These are phyloP conservation scores for Helleia helle DNA, from an alignment of 2,888 invertebrate genomes.

Conservation along the genomic window DNA sequence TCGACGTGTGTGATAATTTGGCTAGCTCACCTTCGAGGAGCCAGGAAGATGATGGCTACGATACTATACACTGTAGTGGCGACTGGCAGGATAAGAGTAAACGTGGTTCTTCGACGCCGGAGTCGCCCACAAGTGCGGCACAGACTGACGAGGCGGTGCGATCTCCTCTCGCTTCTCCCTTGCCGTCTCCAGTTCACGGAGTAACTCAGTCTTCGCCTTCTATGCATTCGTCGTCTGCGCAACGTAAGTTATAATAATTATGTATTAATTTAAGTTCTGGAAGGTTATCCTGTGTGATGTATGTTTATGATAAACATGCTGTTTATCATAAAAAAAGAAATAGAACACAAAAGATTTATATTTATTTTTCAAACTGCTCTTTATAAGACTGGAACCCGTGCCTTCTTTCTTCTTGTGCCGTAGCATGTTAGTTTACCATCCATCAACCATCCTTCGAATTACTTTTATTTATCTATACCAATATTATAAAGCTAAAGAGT, in stretches of 20 bases:
- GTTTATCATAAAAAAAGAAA: too few relatives aligned
- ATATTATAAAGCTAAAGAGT: too few relatives aligned
- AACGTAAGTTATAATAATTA: constrained; percentile 38
- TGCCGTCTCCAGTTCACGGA: constrained; percentile 52
- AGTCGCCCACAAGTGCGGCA: constrained; percentile 37
- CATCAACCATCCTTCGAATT: too few relatives aligned
- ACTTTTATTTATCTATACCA: too few relatives aligned
- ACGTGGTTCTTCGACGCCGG: constrained; percentile 58
- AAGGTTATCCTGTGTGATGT: too few relatives aligned
- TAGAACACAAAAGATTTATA: too few relatives aligned
- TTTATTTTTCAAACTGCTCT: too few relatives aligned
- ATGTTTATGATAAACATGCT: too few relatives aligned
- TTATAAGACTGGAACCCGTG: too few relatives aligned
- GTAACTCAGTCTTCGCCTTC: constrained; percentile 40
- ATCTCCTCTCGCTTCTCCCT: constrained; percentile 51
- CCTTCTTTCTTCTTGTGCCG: too few relatives aligned
- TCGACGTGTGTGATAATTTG: constrained; percentile 37
- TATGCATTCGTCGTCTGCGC: constrained; percentile 35
- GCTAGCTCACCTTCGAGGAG: constrained; percentile 32
- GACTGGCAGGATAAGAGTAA: constrained; percentile 53
- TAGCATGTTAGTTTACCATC: too few relatives aligned
- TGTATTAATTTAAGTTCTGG: constrained; percentile 11
- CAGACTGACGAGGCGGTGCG: constrained; percentile 36
- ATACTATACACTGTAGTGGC: constrained; percentile 43
- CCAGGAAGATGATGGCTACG: constrained; percentile 43